Conservation (phyloP, 2,797 vertebrate species). For the Alouatta caraya region DNA sequence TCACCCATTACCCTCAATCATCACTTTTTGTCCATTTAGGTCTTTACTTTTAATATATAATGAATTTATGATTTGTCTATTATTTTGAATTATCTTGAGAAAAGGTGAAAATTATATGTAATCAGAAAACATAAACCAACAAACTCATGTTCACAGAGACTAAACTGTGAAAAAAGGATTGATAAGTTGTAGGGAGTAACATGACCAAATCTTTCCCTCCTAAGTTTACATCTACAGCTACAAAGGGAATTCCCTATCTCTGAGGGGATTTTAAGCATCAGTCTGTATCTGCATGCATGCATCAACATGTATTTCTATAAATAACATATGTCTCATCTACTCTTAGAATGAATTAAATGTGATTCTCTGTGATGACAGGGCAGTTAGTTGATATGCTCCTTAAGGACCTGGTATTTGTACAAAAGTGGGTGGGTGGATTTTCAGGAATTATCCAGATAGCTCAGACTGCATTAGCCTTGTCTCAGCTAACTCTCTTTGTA, state of each 20-base stretch:
- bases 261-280: neutral
- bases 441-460: neutral
- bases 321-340: neutral
- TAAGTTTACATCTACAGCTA: neutral
- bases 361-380: neutral
- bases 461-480: neutral
- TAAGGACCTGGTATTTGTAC: neutral
- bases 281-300: neutral
- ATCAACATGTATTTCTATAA: neutral
- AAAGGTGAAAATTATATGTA: neutral
- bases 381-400: neutral
- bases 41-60: neutral
- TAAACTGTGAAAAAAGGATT: neutral
- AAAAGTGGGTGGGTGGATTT: neutral
- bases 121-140: neutral
- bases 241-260: neutral
- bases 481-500: neutral
- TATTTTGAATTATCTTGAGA: constrained; percentile 23
- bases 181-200: neutral
- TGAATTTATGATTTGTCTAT: neutral
- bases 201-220: neutral
- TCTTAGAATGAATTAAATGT: neutral
- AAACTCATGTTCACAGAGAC: neutral
- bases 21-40: neutral
- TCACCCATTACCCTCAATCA: neutral